These are phyloP conservation scores for Bergia puertoricense DNA, from an alignment of 92 coral and sea anemone genomes.

Conservation along the genomic window DNA sequence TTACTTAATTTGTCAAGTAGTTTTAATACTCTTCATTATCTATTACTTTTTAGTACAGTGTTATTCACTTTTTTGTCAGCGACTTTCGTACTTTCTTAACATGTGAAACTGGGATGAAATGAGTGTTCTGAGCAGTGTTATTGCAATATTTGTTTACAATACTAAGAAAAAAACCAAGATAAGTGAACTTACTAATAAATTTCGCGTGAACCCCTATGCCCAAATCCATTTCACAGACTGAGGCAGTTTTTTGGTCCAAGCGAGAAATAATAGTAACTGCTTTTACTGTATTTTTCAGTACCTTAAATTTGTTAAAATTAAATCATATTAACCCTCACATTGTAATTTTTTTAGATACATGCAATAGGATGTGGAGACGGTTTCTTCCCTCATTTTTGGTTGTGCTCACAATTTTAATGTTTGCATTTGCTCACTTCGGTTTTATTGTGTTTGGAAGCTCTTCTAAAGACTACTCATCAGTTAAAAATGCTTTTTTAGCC, in stretches of 20 bases:
- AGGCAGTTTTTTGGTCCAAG: neutral
- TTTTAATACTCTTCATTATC: neutral
- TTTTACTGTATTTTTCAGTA: neutral
- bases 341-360: neutral
- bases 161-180: neutral
- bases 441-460: neutral
- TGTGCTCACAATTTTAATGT: neutral
- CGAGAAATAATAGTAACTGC: neutral
- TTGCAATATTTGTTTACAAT: neutral
- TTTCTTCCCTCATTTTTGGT: neutral
- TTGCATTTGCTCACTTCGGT: neutral
- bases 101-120: neutral
- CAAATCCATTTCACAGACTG: neutral
- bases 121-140: neutral
- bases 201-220: neutral
- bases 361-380: neutral
- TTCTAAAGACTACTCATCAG: neutral
- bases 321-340: neutral
- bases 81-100: neutral
- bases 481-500: neutral
- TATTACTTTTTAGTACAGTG: neutral
- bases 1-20: neutral
- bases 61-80: neutral
- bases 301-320: neutral
- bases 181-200: neutral